Evolutionary conservation across 2,113 vertebrate species (phyloP).

Genomic region (Ranitomeya variabilis): DNA sequence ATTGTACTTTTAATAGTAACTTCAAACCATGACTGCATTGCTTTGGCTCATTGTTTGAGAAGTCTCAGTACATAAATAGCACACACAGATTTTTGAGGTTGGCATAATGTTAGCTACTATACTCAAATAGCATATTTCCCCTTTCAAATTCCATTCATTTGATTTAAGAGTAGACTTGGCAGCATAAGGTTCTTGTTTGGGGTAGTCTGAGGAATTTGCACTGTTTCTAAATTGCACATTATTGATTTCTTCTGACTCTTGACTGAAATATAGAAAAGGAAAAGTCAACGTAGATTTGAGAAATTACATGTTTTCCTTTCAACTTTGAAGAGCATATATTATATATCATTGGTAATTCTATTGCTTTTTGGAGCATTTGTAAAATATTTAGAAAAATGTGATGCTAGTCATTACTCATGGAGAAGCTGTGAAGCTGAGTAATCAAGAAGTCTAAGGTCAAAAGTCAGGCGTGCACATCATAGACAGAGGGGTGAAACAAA

Average conservation of each 20-base stretch:
- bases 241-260: slow-evolving; percentile 51
- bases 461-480: too few relatives aligned
- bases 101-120: slow-evolving; percentile 36
- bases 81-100: slow-evolving; percentile 42
- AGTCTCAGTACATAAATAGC: slow-evolving; percentile 43
- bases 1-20: slow-evolving; percentile 47
- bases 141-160: slow-evolving; percentile 27
- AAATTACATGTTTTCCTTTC: slow-evolving; percentile 39
- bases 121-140: slow-evolving; percentile 44
- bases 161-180: slow-evolving; percentile 35
- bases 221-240: slow-evolving; percentile 52
- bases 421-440: too few relatives aligned
- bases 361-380: slow-evolving; percentile 31
- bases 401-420: too few relatives aligned
- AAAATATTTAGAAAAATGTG: neutral
- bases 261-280: slow-evolving; percentile 50
- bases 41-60: slow-evolving; percentile 24
- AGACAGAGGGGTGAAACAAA: too few relatives aligned
- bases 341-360: slow-evolving; percentile 40
- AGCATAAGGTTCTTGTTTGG: slow-evolving; percentile 45
- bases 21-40: slow-evolving; percentile 25
- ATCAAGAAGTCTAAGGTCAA: too few relatives aligned
- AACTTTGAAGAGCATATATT: slow-evolving; percentile 32
- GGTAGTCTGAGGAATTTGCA: slow-evolving; percentile 32
- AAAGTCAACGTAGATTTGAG: slow-evolving; percentile 48